phyloP scores from a whole-genome alignment of 1,140 invertebrate species.

The Planococcus citri region DNA sequence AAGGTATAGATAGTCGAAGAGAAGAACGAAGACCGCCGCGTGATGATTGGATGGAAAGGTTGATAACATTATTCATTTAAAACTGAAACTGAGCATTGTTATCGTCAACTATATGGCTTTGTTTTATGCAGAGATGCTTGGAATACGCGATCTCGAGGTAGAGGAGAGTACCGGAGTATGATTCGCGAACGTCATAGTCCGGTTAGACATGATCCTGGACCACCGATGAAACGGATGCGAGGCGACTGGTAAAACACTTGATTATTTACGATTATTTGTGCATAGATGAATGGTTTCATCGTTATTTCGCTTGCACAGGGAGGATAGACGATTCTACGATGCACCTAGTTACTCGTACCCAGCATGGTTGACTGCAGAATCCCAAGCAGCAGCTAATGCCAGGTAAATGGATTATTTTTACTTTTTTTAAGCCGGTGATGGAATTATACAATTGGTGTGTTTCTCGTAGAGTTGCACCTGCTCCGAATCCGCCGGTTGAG shows the following conservation, averaged over 20 bases:
- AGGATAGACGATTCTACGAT: slow-evolving; percentile 28
- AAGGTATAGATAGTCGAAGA: slow-evolving; percentile 48
- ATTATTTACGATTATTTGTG: slow-evolving; percentile 21
- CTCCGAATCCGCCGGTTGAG: slow-evolving; percentile 9
- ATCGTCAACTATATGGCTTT: too few relatives aligned
- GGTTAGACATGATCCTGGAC: slow-evolving; percentile 52
- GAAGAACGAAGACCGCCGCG: slow-evolving; percentile 47
- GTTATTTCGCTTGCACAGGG: slow-evolving; percentile 29
- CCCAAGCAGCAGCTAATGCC: slow-evolving; percentile 23
- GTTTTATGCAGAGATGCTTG: slow-evolving; percentile 41
- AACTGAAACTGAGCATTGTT: background rate
- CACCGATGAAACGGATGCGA: slow-evolving; percentile 65
- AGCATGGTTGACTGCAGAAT: slow-evolving; percentile 21
- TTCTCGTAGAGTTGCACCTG: slow-evolving; percentile 13
- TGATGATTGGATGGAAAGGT: slow-evolving; percentile 65
- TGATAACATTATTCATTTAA: slow-evolving; percentile 28
- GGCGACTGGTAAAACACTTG: slow-evolving; percentile 48
- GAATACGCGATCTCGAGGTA: slow-evolving; percentile 42
- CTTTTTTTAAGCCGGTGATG: too few relatives aligned
- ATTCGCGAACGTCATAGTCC: slow-evolving; percentile 52
- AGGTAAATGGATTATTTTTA: slow-evolving; percentile 20
- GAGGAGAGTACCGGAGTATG: slow-evolving; percentile 35
- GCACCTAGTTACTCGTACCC: slow-evolving; percentile 22
- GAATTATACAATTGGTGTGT: too few relatives aligned
- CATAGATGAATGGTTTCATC: background rate